A percentile compares a stretch with the other conserved stretches of the same genome.
These are phyloP conservation scores for Heliconius eleuchia DNA, from an alignment of 1,140 invertebrate species.

Conservation along the genomic window DNA sequence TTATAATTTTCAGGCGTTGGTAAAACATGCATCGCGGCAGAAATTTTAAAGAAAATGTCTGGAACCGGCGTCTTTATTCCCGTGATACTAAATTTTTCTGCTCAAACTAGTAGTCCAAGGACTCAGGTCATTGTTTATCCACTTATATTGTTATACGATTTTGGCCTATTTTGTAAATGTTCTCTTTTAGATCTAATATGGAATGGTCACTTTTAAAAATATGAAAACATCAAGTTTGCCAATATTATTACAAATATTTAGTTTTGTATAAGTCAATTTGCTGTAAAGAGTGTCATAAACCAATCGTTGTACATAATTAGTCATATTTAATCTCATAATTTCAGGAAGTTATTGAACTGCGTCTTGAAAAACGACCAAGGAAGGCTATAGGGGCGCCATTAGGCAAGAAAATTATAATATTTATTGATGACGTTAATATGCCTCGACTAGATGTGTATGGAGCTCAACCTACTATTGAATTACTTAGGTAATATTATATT, in stretches of 20 bases:
- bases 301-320: not conserved
- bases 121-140: slow-evolving; percentile 78
- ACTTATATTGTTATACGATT: not conserved
- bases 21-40: slow-evolving; percentile 91
- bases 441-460: slow-evolving; percentile 92
- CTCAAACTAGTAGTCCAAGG: slow-evolving; percentile 91
- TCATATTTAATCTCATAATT: not conserved
- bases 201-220: too few species aligned
- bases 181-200: not conserved
- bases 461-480: slow-evolving; percentile 94
- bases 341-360: slow-evolving; percentile 89
- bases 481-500: slow-evolving; percentile 84
- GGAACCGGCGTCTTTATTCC: slow-evolving; percentile 85
- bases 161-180: not conserved
- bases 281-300: too few species aligned
- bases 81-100: slow-evolving; percentile 92
- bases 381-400: slow-evolving; percentile 91
- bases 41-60: slow-evolving; percentile 85
- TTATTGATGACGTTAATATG: slow-evolving; percentile 97
- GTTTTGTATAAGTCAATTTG: too few species aligned
- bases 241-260: not conserved
- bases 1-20: slow-evolving; percentile 85
- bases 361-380: slow-evolving; percentile 91
- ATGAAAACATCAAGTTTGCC: too few species aligned
- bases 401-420: slow-evolving; percentile 91